Evolutionary conservation across 2,888 invertebrate genomes (phyloP), one percentile per base, ranked within the genome.

Genomic region (Caenorhabditis virilis): DNA sequence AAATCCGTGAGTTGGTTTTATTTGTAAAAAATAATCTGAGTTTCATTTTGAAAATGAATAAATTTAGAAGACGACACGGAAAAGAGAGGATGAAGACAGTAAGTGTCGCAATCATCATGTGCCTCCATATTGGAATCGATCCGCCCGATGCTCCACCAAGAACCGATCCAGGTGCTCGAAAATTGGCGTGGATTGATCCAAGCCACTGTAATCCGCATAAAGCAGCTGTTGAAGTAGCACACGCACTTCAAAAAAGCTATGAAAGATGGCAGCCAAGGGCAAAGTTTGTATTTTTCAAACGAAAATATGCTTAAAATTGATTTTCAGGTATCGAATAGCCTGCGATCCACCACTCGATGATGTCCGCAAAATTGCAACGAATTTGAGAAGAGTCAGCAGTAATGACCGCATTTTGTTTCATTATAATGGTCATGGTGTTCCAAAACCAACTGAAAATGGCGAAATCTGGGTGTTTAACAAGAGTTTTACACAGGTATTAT

Each of bases 381-480:
- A 95, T 0, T 86, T 99, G 72, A 88, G 98, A 13, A 88, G 95
- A 74, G 95, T 94, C 86, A 97, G 98, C 4, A 97, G 97, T 86
- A 97, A 97, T 11, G 73, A 71, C 36, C 56, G 73, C 16, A 98
- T 69, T 35, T 86, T 99, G 52, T 98, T 98, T 86, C 98, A 99
- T 86, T 99, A 98, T 85, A 99, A 98, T 85, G 98, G 98, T 0
- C 98, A 98, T 84, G 98, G 98, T 16, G 98, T 99, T 60, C 98
- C 98, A 39, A 91, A 91, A 84, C 98, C 98, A 30, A 98, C 98
- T 11, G 88, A 89, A 18, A 98, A 98, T 86, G 97, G 98, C 9
- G 98, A 99, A 87, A 80, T 82, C 46, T 82, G 82, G 82, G 79
- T 99, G 3, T 98, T 98, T 86, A 98, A 99, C 86, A 89, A 91